phyloP scores from a whole-genome alignment of 2,113 vertebrate genomes.

The Bubo blakistoni region DNA sequence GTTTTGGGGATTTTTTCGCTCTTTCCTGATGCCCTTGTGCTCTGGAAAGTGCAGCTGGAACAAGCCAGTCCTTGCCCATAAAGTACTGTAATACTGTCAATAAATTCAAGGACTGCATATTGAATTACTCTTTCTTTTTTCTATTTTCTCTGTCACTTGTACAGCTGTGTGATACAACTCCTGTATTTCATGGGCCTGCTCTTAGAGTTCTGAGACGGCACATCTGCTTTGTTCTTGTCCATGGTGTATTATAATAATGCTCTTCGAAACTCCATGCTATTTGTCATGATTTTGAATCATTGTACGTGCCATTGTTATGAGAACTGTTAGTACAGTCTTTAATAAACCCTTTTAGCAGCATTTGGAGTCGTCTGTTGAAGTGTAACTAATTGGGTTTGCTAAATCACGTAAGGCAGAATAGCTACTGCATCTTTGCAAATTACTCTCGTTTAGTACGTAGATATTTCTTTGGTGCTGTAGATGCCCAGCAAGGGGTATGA shows the following conservation, averaged over 20 bases:
- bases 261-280: conserved; percentile 26
- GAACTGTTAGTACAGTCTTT: conserved; percentile 63
- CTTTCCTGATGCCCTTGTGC: conserved; percentile 39
- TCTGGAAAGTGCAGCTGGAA: conserved; percentile 31
- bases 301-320: conserved; percentile 72
- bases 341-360: conserved; percentile 78
- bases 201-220: conserved; percentile 34
- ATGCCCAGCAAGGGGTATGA: not conserved
- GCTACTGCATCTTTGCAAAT: not conserved
- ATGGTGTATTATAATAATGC: not conserved
- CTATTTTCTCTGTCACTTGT: conserved; percentile 54
- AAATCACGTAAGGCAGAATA: not conserved
- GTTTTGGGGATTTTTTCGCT: conserved; percentile 41
- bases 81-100: conserved; percentile 56
- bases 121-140: conserved; percentile 33
- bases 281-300: conserved; percentile 64
- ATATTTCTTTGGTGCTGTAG: not conserved
- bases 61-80: conserved; percentile 37
- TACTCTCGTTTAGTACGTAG: accelerated
- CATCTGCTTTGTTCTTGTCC: conserved; percentile 42
- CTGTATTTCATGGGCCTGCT: conserved; percentile 55
- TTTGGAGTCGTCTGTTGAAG: conserved; percentile 13
- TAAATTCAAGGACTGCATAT: conserved; percentile 45
- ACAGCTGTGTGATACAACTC: conserved; percentile 46
- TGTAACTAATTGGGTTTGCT: not conserved